Base-by-base conservation (phyloP, 1,140 invertebrate genomes). In the Drosophila asahinai region DNA sequence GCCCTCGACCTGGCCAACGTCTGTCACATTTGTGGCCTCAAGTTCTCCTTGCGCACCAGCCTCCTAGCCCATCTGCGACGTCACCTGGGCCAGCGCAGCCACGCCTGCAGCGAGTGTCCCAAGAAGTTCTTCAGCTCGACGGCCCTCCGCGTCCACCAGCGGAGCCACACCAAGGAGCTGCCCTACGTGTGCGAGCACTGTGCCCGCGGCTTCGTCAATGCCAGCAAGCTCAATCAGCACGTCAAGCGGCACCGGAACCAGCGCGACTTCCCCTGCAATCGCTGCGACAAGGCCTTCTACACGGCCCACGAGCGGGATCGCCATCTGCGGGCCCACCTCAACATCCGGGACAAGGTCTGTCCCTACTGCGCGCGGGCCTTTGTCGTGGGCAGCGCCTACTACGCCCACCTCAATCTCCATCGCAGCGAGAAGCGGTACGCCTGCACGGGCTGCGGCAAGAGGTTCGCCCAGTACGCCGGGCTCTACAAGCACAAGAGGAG, bases 221-320 rank as follows among this genome's bases (percentile, higher is more conserved):
- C 93, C 76, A 94, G 94, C 77, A 94, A 93, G 48, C 92, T 94
- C 25, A 94, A 94, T 59, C 86, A 94, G 45, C 94, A 94, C 55
- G 93, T 94, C 77, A 93, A 94, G 5, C 93, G 94, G 19, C 96
- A 97, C 76, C 95, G 95, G 0, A 96, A 96, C 0, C 95, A 96
- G 72, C 96, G 96, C 57, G 96, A 96, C 12, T 95, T 95, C 74
- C 94, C 95, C 0, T 97, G 96, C 81, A 94, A 95, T 33, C 92
- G 94, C 2, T 96, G 96, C 79, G 94, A 95, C 2, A 95, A 96
- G 92, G 94, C 94, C 2, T 96, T 96, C 78, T 92, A 92, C 30
- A 94, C 91, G 6, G 80, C 80, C 12, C 86, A 91, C 49, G 87
- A 90, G 14, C 49, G 89, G 3, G 83, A 92, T 30, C 73, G 84